phyloP scores from a whole-genome alignment of 2,113 vertebrate species.

The Alligator sinensis region DNA sequence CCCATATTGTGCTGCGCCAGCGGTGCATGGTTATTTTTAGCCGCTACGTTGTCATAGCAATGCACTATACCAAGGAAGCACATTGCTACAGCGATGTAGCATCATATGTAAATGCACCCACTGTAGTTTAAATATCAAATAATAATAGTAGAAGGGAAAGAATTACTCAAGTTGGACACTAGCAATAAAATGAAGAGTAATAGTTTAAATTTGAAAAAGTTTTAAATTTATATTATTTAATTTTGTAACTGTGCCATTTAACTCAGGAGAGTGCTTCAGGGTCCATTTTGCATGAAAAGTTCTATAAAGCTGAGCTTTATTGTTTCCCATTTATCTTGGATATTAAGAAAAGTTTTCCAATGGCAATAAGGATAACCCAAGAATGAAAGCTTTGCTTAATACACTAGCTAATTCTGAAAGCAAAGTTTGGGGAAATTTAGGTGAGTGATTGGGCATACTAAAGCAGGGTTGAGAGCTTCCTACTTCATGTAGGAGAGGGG shows the following conservation, averaged over 20 bases:
- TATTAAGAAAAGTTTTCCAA: slow-evolving; percentile 43
- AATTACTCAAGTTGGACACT: slow-evolving; percentile 45
- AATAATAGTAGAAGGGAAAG: slow-evolving; percentile 32
- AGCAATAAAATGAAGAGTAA: slow-evolving; percentile 58
- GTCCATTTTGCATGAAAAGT: slow-evolving; percentile 39
- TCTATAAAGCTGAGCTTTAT: slow-evolving; percentile 54
- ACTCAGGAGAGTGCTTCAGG: slow-evolving; percentile 40
- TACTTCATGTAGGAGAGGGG: fast-evolving
- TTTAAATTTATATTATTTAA: slow-evolving; percentile 66
- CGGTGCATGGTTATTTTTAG: too few relatives aligned
- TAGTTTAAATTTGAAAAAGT: slow-evolving; percentile 42
- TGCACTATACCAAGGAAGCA: too few relatives aligned
- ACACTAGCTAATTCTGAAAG: not conserved
- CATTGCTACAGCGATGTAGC: too few relatives aligned
- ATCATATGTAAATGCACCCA: not conserved
- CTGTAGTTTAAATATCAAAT: slow-evolving; percentile 57
- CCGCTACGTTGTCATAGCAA: too few relatives aligned
- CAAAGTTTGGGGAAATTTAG: not conserved
- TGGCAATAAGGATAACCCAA: not conserved
- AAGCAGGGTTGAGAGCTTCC: not conserved
- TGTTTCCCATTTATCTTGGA: slow-evolving; percentile 52
- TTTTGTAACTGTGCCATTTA: slow-evolving; percentile 58
- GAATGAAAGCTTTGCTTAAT: not conserved
- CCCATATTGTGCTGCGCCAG: too few relatives aligned
- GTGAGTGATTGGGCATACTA: too few relatives aligned